phyloP scores from a whole-genome alignment of 2,888 invertebrate genomes.

The Lathronympha strigana region DNA sequence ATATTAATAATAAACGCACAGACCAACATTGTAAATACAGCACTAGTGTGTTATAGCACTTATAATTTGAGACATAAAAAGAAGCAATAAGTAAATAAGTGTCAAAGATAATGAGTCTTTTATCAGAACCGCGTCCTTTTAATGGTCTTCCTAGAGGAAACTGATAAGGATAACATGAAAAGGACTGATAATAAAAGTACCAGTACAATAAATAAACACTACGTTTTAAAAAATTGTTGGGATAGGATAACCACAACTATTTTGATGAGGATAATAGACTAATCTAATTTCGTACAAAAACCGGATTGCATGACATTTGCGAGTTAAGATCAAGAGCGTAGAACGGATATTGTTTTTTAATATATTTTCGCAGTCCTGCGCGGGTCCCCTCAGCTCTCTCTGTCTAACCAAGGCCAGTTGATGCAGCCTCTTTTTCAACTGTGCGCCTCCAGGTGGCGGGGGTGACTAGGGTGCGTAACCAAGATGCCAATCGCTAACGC shows the following conservation, averaged over 20 bases:
- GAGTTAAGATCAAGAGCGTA: conserved; percentile 1
- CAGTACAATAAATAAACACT: neutral
- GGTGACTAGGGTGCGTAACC: too few relatives aligned
- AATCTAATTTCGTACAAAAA: neutral
- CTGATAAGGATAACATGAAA: conserved; percentile 1
- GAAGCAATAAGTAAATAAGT: neutral
- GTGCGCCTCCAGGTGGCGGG: too few relatives aligned
- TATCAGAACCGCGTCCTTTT: conserved; percentile 8
- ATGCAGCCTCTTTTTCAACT: too few relatives aligned
- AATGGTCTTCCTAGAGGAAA: conserved; percentile 9
- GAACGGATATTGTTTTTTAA: conserved; percentile 2
- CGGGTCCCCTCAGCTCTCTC: too few relatives aligned
- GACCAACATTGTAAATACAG: too few relatives aligned
- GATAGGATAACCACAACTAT: too few relatives aligned
- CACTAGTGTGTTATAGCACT: too few relatives aligned
- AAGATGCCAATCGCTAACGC: too few relatives aligned
- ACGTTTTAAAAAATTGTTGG: too few relatives aligned
- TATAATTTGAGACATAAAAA: neutral
- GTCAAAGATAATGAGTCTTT: neutral
- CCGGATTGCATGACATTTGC: neutral
- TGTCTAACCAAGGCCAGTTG: too few relatives aligned
- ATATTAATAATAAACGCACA: too few relatives aligned
- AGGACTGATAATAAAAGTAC: neutral
- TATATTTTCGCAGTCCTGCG: too few relatives aligned
- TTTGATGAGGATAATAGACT: neutral